Evolutionary conservation across 1,140 invertebrate genomes (phyloP), one percentile per base, ranked within the genome.

Genomic region (Olivierus martensii): DNA sequence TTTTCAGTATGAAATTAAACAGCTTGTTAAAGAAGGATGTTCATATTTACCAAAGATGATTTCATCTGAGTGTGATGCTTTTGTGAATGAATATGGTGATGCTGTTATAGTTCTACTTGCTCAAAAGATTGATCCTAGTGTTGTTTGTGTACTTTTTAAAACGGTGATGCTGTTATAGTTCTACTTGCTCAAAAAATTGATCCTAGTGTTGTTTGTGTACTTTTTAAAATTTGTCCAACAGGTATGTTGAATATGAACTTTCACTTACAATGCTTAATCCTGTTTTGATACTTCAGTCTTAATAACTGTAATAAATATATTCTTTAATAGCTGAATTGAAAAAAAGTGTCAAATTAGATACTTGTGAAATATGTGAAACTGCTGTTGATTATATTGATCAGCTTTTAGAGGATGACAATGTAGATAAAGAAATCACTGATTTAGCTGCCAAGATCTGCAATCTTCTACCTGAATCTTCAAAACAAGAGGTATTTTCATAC

Each of bases 291-390:
- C n/a, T n/a, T n/a, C n/a, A n/a, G n/a, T n/a, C n/a, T n/a, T n/a
- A n/a, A n/a, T n/a, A n/a, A n/a, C n/a, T n/a, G n/a, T n/a, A n/a
- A n/a, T n/a, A n/a, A n/a, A n/a, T n/a, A n/a, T n/a, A n/a, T n/a
- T n/a, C n/a, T n/a, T n/a, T n/a, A n/a, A n/a, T n/a, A n/a, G n/a
- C n/a, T n/a, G n/a, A n/a, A n/a, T n/a, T n/a, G n/a, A n/a, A n/a
- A n/a, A n/a, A n/a, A n/a, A n/a, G n/a, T n/a, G n/a, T n/a, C n/a
- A 21, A 47, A 11, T 7, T 51, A 3, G 58, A 58, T 18, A 52
- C 51, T 65, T 90, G 85, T 65, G 77, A 80, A 10, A 67, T 86
- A 17, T 89, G 86, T 64, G 77, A 83, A 64, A 73, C 75, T 1
- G 69, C 80, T 3, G 75, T 84, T 48, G 74, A 79, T 58, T 71